These are phyloP conservation scores for Pitta sordida DNA, from an alignment of 2,113 vertebrate genomes.

Conservation along the genomic window DNA sequence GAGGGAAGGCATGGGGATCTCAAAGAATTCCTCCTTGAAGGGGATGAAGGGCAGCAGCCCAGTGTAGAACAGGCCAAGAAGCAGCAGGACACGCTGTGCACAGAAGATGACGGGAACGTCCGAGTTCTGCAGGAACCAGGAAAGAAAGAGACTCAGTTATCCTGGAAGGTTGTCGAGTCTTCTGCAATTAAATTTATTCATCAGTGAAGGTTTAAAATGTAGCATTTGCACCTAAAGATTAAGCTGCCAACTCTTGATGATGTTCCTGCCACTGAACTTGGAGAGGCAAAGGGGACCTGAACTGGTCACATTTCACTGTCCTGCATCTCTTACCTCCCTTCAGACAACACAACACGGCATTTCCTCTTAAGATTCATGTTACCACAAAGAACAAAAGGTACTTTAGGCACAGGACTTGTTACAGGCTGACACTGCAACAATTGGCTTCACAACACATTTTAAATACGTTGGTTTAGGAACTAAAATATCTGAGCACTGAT, in stretches of 20 bases:
- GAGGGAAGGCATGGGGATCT: slow-evolving; percentile 98
- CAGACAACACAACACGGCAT: background rate
- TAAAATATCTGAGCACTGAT: background rate
- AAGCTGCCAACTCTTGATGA: background rate
- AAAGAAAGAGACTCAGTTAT: background rate
- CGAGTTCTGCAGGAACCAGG: slow-evolving; percentile 80
- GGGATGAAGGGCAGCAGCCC: slow-evolving; percentile 94
- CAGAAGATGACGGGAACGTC: slow-evolving; percentile 93
- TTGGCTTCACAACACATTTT: background rate
- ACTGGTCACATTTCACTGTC: background rate
- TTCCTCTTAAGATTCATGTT: background rate
- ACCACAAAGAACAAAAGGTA: background rate
- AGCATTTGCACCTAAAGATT: background rate
- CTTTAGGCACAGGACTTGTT: background rate
- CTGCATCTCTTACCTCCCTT: background rate
- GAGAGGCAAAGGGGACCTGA: background rate
- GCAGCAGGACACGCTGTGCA: slow-evolving; percentile 87
- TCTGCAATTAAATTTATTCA: background rate
- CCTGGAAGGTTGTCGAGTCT: background rate
- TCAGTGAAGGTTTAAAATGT: background rate
- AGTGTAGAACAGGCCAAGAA: slow-evolving; percentile 93
- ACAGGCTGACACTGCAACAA: background rate
- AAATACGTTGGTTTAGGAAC: background rate
- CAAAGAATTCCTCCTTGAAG: slow-evolving; percentile 92
- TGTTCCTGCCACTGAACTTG: background rate